phyloP scores from a whole-genome alignment of 2,888 invertebrate genomes.

The Pheosia gnoma region DNA sequence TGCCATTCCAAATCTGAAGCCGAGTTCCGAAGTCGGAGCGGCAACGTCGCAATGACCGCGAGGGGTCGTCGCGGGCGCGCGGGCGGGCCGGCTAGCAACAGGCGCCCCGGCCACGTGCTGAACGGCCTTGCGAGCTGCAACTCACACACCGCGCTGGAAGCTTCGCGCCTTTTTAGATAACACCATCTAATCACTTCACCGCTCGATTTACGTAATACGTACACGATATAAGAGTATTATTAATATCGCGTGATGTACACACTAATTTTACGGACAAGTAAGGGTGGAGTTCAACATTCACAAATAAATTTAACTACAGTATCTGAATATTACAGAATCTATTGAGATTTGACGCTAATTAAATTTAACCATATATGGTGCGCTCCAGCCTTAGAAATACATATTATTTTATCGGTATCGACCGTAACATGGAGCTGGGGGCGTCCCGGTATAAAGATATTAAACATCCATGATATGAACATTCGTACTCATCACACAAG shows the following conservation, averaged over 20 bases:
- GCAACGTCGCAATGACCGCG: conserved; percentile 69
- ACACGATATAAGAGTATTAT: conserved; percentile 14
- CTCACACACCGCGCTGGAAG: conserved; percentile 59
- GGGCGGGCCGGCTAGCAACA: conserved; percentile 70
- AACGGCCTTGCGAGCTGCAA: conserved; percentile 67
- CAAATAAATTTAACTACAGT: too few species aligned
- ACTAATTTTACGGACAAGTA: too few species aligned
- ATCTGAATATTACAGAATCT: too few species aligned
- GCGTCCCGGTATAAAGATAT: too few species aligned
- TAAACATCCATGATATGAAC: too few species aligned
- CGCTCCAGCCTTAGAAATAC: too few species aligned
- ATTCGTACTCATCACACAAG: too few species aligned
- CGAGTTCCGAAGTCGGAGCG: conserved; percentile 46
- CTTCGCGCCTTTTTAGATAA: conserved; percentile 79
- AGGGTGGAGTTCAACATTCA: too few species aligned
- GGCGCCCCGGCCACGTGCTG: conserved; percentile 77
- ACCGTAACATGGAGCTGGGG: too few species aligned
- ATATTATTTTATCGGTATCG: too few species aligned
- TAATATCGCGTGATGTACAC: not conserved
- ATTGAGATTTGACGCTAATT: too few species aligned
- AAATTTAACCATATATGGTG: too few species aligned
- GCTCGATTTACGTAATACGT: conserved; percentile 44
- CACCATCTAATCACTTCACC: conserved; percentile 55
- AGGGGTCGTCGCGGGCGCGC: conserved; percentile 37
- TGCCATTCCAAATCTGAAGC: conserved; percentile 41